Conservation (phyloP, 2,113 vertebrate species). For the Coryphaenoides rupestris region DNA sequence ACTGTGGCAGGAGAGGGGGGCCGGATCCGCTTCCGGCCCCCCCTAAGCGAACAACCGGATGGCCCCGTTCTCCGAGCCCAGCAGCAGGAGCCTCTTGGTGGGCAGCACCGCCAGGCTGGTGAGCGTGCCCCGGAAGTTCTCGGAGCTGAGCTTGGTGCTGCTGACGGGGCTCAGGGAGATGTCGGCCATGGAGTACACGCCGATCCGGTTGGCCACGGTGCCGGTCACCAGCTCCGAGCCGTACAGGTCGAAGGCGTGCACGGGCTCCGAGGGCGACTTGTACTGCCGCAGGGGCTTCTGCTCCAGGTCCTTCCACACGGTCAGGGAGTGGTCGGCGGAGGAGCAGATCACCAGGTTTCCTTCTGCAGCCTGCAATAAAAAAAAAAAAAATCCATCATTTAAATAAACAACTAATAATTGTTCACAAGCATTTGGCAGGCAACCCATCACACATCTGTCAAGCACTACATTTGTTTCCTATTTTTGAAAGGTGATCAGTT, state of each 20-base stretch:
- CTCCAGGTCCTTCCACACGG: conserved; percentile 94
- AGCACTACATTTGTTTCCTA: no score
- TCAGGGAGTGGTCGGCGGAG: conserved; percentile 90
- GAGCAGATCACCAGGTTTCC: conserved; percentile 89
- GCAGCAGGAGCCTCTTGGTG: conserved; percentile 90
- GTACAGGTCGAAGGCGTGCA: conserved; percentile 91
- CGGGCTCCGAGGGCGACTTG: conserved; percentile 86
- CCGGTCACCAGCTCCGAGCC: conserved; percentile 87
- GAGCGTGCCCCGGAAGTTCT: conserved; percentile 95
- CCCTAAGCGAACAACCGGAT: conserved; percentile 85
- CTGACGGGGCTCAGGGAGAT: conserved; percentile 80
- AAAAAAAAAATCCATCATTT: not conserved
- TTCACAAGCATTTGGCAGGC: no score
- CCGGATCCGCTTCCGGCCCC: conserved; percentile 8
- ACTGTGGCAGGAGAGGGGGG: not conserved
- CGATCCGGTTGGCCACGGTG: conserved; percentile 93
- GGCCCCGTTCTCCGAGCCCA: conserved; percentile 92
- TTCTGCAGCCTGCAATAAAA: conserved; percentile 81
- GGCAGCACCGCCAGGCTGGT: conserved; percentile 92
- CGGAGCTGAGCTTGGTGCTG: conserved; percentile 90
- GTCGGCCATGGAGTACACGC: conserved; percentile 89
- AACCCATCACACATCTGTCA: no score
- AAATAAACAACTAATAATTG: no score
- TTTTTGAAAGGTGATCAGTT: no score
- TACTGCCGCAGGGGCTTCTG: conserved; percentile 90